phyloP scores from a whole-genome alignment of 1,140 invertebrate genomes.

The Episyrphus balteatus region DNA sequence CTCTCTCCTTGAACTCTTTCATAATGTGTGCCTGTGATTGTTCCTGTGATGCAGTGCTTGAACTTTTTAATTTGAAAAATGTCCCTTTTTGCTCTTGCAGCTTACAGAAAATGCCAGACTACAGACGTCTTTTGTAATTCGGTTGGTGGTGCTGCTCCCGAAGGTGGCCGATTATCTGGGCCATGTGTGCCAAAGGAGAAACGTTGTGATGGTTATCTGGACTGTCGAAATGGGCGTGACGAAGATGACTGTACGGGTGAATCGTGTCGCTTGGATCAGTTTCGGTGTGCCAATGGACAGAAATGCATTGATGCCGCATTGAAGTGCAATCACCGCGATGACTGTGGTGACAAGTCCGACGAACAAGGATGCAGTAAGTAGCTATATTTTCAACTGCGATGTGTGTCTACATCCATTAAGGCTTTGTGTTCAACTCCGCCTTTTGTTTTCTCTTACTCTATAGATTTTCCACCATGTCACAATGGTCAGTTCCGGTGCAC shows the following conservation, averaged over 20 bases:
- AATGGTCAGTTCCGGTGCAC: constrained; percentile 85
- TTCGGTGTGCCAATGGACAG: constrained; percentile 71
- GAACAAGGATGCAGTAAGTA: constrained; percentile 73
- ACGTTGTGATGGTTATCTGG: constrained; percentile 77
- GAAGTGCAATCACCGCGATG: constrained; percentile 82
- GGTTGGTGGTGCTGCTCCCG: constrained; percentile 36
- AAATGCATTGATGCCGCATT: constrained; percentile 69
- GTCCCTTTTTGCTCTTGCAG: constrained; percentile 41
- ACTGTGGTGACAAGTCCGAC: constrained; percentile 83
- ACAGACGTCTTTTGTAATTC: constrained; percentile 72
- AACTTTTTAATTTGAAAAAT: neutral
- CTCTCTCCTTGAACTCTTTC: too few species aligned
- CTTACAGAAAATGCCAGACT: constrained; percentile 70
- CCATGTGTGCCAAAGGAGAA: constrained; percentile 78
- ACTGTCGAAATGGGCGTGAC: constrained; percentile 78
- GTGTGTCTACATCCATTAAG: too few species aligned
- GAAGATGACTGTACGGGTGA: constrained; percentile 67
- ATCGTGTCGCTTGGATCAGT: constrained; percentile 75
- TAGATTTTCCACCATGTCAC: constrained; percentile 83
- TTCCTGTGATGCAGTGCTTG: too few species aligned
- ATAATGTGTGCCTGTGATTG: too few species aligned
- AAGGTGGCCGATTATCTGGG: constrained; percentile 43
- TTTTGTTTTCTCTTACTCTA: constrained; percentile 7
- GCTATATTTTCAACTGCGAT: too few species aligned
- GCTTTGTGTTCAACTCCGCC: neutral